Evolutionary conservation across 2,113 vertebrate genomes (phyloP), one percentile per base, ranked within the genome.

Genomic region (Sardina pilchardus): DNA sequence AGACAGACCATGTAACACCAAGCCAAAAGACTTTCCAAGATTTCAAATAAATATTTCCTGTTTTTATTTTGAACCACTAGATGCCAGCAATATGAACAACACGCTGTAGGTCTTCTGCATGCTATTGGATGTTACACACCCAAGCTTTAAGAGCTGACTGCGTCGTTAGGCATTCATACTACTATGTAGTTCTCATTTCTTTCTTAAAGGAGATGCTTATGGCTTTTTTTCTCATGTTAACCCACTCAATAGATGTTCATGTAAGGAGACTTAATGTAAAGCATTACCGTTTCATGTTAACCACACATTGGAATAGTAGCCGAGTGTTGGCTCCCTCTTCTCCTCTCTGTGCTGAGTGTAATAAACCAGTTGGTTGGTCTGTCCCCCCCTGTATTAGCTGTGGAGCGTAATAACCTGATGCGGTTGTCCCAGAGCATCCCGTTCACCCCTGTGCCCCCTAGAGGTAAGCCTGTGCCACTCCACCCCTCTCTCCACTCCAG

Each of bases 401-500:
- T 99, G 89, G 98, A 99, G 95, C 97, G 98, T 91, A 99, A 99
- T 93, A 99, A 99, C 92, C 94, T 99, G 94, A 99, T 99, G 98
- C 95, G 98, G 88, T 94, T 99, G 88, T 98, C 98, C 56, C 98
- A 99, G 94, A 99, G 97, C 86, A 99, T 99, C 93, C 98, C 98
- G 16, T 99, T 99, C 94, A 99, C 97, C 89, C 98, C 98, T 21
- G 98, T 99, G 89, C 98, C 97, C 93, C 97, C 97, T 87, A 96
- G 97, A 98, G 98, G 98, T 99, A 94, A 95, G 95, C 91, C 84
- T 0, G 81, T 4, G 44, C 83, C 50, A 48, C 81, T 84, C 14
- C 71, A 78, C 34, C 81, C 86, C 81, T 81, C n/a, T n/a, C 75
- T 17, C 8, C 56, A 24, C 1, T n/a, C 42, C 8, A 21, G 30